Evolutionary conservation across 2,113 vertebrate genomes (phyloP).

Genomic region (Salvelinus fontinalis): DNA sequence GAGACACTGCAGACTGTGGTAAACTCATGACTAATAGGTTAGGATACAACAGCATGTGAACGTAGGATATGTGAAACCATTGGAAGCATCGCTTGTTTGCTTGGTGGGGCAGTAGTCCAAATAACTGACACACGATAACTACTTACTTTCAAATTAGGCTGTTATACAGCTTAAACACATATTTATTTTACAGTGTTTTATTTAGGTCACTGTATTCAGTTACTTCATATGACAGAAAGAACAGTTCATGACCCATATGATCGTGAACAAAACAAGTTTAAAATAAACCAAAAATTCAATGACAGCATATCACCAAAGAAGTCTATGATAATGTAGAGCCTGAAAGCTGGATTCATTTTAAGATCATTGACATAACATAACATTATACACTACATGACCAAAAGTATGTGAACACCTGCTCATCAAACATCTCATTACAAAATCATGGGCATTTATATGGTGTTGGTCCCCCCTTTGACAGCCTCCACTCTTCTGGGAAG

Average conservation of each 20-base stretch:
- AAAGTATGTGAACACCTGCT: too few relatives aligned
- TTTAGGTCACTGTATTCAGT: too few relatives aligned
- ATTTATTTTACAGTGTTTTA: too few relatives aligned
- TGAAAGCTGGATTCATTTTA: neutral
- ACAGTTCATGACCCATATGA: neutral
- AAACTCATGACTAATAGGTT: conserved; percentile 41
- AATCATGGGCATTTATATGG: too few relatives aligned
- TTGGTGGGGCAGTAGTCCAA: conserved; percentile 34
- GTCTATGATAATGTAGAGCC: neutral
- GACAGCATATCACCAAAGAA: neutral
- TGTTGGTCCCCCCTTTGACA: too few relatives aligned
- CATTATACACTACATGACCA: too few relatives aligned
- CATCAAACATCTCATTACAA: too few relatives aligned
- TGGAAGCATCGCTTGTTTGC: conserved; percentile 37
- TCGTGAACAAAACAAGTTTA: neutral
- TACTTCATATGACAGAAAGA: too few relatives aligned
- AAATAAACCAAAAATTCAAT: too few relatives aligned
- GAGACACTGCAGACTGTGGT: neutral
- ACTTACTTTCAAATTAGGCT: neutral
- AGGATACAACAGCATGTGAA: conserved; percentile 63
- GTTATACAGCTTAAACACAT: too few relatives aligned
- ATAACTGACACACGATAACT: neutral
- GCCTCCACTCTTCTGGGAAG: too few relatives aligned
- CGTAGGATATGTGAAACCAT: conserved; percentile 54
- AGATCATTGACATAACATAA: neutral